A percentile compares a stretch with the other conserved stretches of the same genome.
Evolutionary conservation across 2,888 invertebrate genomes (phyloP).

Genomic region (Pollenia labialis): DNA sequence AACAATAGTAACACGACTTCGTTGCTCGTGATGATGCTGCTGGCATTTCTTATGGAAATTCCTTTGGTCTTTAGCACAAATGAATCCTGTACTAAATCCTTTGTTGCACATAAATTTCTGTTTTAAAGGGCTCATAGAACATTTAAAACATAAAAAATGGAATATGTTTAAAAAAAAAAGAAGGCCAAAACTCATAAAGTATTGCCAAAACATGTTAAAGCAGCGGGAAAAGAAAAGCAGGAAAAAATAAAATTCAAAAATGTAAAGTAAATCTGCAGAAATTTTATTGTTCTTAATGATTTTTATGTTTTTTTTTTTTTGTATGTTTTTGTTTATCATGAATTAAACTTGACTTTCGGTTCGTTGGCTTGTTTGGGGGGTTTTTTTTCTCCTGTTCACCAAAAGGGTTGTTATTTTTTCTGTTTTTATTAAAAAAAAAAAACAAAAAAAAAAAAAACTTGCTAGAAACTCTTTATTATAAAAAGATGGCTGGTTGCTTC

Average conservation of each 20-base stretch:
- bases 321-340: conserved; percentile 76
- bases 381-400: neutral
- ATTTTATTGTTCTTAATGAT: conserved; percentile 51
- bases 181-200: conserved; percentile 12
- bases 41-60: conserved; percentile 25
- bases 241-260: conserved; percentile 34
- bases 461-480: conserved; percentile 25
- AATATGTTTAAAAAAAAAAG: conserved; percentile 46
- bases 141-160: conserved; percentile 24
- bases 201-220: conserved; percentile 48
- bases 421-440: neutral
- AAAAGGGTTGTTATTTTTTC: conserved; percentile 48
- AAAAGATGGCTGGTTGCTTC: conserved; percentile 15
- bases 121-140: conserved; percentile 23
- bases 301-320: conserved; percentile 32
- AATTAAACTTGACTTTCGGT: conserved; percentile 83
- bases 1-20: conserved; percentile 14
- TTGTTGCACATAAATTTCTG: neutral
- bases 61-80: neutral
- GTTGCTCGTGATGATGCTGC: neutral
- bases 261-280: conserved; percentile 45
- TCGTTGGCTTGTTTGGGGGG: conserved; percentile 75
- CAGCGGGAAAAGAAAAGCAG: conserved; percentile 5
- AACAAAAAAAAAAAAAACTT: neutral
- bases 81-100: neutral